Evolutionary conservation across 2,888 invertebrate species (phyloP).

Genomic region (Cataglyphis cursor): DNA sequence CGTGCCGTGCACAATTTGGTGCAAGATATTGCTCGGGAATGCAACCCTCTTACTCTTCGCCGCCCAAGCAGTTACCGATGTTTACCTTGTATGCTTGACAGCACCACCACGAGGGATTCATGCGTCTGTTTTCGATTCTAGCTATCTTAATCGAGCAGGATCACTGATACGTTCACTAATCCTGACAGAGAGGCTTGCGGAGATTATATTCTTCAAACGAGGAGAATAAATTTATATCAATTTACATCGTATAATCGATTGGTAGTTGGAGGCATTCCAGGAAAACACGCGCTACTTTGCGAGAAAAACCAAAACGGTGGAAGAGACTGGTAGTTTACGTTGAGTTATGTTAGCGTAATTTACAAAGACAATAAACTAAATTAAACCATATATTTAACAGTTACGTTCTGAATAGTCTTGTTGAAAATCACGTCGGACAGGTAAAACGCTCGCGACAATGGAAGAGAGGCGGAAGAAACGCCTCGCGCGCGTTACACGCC

Average conservation of each 20-base stretch:
- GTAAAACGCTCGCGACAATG: slow-evolving; percentile 46
- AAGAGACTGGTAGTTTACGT: neutral
- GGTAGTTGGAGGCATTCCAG: no score
- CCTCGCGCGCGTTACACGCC: slow-evolving; percentile 46
- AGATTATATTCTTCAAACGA: neutral
- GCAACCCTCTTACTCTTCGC: slow-evolving; percentile 76
- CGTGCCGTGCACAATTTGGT: slow-evolving; percentile 78
- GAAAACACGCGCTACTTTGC: no score
- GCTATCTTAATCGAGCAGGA: slow-evolving; percentile 43
- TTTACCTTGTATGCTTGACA: slow-evolving; percentile 75
- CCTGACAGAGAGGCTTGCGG: neutral
- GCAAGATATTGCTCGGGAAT: slow-evolving; percentile 81
- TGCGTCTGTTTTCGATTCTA: slow-evolving; percentile 34
- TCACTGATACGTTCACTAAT: slow-evolving; percentile 37
- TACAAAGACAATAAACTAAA: slow-evolving; percentile 30
- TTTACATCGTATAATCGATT: neutral
- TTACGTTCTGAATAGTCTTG: slow-evolving; percentile 15
- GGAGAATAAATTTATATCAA: neutral
- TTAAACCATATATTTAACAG: slow-evolving; percentile 45
- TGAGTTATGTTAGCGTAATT: slow-evolving; percentile 16
- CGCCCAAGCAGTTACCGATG: slow-evolving; percentile 75
- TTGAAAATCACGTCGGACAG: slow-evolving; percentile 41
- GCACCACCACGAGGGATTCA: slow-evolving; percentile 51
- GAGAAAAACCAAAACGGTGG: neutral
- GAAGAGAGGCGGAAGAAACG: slow-evolving; percentile 48